These are phyloP conservation scores for Anodontia alba DNA, from an alignment of 2,888 invertebrate species.

Conservation along the genomic window DNA sequence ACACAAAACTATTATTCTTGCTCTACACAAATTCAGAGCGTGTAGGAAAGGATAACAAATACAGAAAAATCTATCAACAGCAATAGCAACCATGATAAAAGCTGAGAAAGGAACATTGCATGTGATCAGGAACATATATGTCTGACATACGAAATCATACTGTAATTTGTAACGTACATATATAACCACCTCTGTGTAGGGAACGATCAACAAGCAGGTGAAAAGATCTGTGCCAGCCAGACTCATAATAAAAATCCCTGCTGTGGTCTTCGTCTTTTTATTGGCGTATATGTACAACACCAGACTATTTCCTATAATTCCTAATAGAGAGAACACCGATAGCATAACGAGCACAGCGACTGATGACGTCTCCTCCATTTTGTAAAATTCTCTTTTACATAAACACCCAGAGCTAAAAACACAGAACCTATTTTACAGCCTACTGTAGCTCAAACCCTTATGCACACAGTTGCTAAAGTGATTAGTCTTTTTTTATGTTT, in stretches of 20 bases:
- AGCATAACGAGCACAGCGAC: slow-evolving; percentile 72
- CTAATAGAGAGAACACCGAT: slow-evolving; percentile 76
- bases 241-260: slow-evolving; percentile 79
- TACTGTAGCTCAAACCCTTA: too few relatives aligned
- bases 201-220: slow-evolving; percentile 76
- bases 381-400: neutral
- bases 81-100: slow-evolving; percentile 81
- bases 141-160: slow-evolving; percentile 75
- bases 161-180: slow-evolving; percentile 66
- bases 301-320: slow-evolving; percentile 80
- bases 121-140: slow-evolving; percentile 81
- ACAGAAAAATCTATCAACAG: slow-evolving; percentile 79
- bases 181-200: slow-evolving; percentile 76
- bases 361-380: slow-evolving; percentile 53
- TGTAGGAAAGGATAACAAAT: slow-evolving; percentile 81
- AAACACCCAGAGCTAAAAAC: too few relatives aligned
- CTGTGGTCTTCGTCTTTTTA: slow-evolving; percentile 76
- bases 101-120: slow-evolving; percentile 81
- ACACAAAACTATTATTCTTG: slow-evolving; percentile 64
- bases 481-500: too few relatives aligned
- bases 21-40: slow-evolving; percentile 70
- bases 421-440: too few relatives aligned
- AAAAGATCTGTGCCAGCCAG: slow-evolving; percentile 78
- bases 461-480: too few relatives aligned
- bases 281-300: slow-evolving; percentile 81